Evolutionary conservation across 2,113 vertebrate genomes (phyloP), one percentile per base, ranked within the genome.

Genomic region (Phalacrocorax carbo): DNA sequence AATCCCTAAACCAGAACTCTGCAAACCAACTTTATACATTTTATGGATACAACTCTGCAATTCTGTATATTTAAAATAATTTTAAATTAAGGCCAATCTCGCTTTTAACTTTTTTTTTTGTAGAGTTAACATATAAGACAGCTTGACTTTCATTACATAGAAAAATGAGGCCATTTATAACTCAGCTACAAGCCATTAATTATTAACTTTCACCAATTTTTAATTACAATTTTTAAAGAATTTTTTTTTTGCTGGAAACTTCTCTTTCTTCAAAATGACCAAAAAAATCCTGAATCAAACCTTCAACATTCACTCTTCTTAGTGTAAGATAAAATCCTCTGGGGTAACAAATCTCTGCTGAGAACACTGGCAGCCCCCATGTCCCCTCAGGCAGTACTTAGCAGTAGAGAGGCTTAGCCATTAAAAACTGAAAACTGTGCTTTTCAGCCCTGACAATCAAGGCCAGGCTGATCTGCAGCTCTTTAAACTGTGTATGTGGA

Each of bases 101-200:
- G 1, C 27, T 51, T 86, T 75, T 93, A 44, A 21, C 6, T 21
- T 48, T 79, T 66, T 66, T 89, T 54, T 75, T 52, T 64, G 6
- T 61, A 26, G 15, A 66, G 40, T 55, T 93, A 93, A 91, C 44
- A 81, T 30, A 83, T 49, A 89, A 57, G 49, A 46, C 36, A 91
- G 79, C 81, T 94, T 80, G 55, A 84, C 52, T 93, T 89, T 72
- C 77, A 86, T 95, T 95, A 88, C 48, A 70, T 13, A 86, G 87
- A 94, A 94, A 92, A 96, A 92, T 88, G 26, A 92, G 64, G 16
- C 52, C 73, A 90, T 93, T 96, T 91, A 94, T 94, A 96, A 96
- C 60, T 69, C 71, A 87, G 65, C 73, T 78, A 65, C 20, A 76
- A 94, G 34, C 21, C 57, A 83, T 96, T 94, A 83, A 92, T 96